phyloP scores from a whole-genome alignment of 2,797 vertebrate species.

The Eremophila alpestris region DNA sequence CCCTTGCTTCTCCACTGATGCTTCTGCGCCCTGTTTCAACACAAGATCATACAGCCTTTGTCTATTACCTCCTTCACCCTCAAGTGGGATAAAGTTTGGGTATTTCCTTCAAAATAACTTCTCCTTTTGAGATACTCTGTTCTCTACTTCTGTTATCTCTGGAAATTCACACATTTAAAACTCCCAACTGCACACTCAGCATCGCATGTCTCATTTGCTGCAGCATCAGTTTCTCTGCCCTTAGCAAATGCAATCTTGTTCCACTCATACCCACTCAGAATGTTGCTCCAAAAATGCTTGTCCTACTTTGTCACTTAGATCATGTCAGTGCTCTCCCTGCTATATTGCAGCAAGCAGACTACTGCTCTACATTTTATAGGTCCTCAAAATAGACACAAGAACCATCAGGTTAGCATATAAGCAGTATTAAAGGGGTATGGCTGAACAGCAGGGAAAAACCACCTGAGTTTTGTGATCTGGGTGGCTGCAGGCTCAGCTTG shows the following conservation, averaged over 20 bases:
- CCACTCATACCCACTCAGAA: background rate
- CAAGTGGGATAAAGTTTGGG: background rate
- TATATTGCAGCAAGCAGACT: background rate
- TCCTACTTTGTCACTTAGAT: background rate
- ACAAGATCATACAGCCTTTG: background rate
- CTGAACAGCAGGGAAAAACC: background rate
- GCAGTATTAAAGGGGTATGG: background rate
- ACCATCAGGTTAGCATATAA: background rate
- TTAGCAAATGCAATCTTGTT: conserved; percentile 23
- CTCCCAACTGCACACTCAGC: background rate
- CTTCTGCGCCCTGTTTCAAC: background rate
- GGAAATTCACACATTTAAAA: conserved; percentile 3
- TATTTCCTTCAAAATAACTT: background rate
- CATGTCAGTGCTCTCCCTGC: background rate
- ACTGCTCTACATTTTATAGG: background rate
- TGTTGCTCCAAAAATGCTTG: background rate
- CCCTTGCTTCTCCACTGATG: background rate
- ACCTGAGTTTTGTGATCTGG: background rate
- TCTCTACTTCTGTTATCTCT: background rate
- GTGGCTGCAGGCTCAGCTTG: background rate
- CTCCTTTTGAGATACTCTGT: background rate
- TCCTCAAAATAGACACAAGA: background rate
- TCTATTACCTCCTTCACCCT: background rate
- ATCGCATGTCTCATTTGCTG: background rate
- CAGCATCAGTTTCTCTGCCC: conserved; percentile 15